Base-by-base conservation (phyloP, 2,797 vertebrate species). In the Pipistrellus nathusii region DNA sequence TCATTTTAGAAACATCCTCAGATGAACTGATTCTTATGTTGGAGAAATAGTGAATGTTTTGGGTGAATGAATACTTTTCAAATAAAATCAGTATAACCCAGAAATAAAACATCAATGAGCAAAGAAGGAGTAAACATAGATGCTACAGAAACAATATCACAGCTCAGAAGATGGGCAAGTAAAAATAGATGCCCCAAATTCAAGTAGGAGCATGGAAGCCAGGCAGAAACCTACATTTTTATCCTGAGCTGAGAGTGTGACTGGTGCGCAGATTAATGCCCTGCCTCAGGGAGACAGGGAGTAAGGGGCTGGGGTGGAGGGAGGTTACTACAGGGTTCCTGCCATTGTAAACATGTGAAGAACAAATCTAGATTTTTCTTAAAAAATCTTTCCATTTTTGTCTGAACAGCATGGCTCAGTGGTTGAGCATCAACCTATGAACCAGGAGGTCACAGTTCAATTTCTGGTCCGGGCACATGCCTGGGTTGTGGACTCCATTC, bases 1-100 rank as follows among this genome's bases (percentile, higher is more conserved):
- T 87, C 53, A 12, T 76, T 91, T 93, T 69, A 88, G 62, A 71
- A 88, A n/a, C 9, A 35, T 85, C 25, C 17, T 81, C 18, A 85
- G 46, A 48, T 68, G 41, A 66, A 62, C 35, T 81, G 23, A 82
- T 64, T 12, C 72, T 53, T 66, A 76, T 71, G 35, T 84, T 89
- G 32, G 88, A 62, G 32, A 76, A 85, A 83, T 20, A 62, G 27
- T 75, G 48, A 92, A n/a, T 80, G 32, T 68, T 86, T 75, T 35
- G 62, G 35, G 18, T 51, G 75, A 88, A 85, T 77, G 25, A 84
- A 69, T 30, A 44, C 14, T 46, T 85, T 41, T 5, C 89, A 83
- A 84, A 85, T 69, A 75, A 91, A 72, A 77, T 80, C 17, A 69
- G 2, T 35, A 44, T 48, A 82, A 25, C 25, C 8, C 73, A 83